Conservation (phyloP, 23 tunicate species). For the Phallusia fumigata region DNA sequence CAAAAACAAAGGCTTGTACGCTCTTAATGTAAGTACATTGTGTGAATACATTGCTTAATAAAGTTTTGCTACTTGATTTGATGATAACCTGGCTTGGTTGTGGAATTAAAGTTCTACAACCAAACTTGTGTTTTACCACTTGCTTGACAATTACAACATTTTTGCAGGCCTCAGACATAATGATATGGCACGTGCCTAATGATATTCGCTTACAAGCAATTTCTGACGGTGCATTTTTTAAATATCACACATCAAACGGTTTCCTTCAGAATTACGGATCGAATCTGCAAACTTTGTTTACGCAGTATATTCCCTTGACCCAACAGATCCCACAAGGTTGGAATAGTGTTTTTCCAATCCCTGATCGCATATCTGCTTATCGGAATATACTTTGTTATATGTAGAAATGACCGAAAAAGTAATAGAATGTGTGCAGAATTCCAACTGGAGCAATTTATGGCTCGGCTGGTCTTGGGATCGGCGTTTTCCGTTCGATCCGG, state of each 20-base stretch:
- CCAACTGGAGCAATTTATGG: neutral
- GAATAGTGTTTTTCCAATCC: too few relatives aligned
- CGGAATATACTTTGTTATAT: neutral
- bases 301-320: conserved; percentile 13
- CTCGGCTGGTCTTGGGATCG: neutral
- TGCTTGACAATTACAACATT: too few relatives aligned
- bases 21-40: too few relatives aligned
- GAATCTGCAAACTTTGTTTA: conserved; percentile 36
- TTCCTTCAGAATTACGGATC: conserved; percentile 53
- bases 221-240: conserved; percentile 29
- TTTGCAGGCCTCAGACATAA: conserved; percentile 38
- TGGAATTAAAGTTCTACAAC: too few relatives aligned
- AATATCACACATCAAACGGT: conserved; percentile 52
- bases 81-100: too few relatives aligned
- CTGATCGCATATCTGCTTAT: too few relatives aligned
- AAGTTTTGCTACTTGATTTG: too few relatives aligned
- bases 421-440: neutral
- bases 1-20: too few relatives aligned
- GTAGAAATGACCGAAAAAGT: neutral
- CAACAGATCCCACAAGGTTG: neutral
- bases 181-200: conserved; percentile 72
- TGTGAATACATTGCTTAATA: too few relatives aligned
- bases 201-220: conserved; percentile 2
- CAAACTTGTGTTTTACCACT: too few relatives aligned
- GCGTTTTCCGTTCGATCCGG: neutral